Evolutionary conservation across 2,888 invertebrate genomes (phyloP).

Genomic region (Apoderus coryli): DNA sequence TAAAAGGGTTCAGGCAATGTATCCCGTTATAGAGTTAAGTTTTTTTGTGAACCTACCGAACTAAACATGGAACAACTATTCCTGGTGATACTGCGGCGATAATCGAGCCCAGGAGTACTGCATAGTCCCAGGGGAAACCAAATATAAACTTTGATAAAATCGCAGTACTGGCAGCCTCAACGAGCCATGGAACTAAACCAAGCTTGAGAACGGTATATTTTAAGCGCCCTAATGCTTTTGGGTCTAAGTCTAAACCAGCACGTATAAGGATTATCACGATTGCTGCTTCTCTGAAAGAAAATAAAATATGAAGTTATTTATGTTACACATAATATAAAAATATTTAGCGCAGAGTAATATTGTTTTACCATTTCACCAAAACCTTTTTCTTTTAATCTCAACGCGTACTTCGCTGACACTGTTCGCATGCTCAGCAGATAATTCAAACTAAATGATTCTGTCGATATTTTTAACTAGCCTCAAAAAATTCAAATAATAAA

Average conservation of each 20-base stretch:
- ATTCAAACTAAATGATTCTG: no score
- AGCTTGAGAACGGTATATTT: slow-evolving; percentile 72
- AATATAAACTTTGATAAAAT: slow-evolving; percentile 59
- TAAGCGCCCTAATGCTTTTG: slow-evolving; percentile 67
- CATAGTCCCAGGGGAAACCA: slow-evolving; percentile 73
- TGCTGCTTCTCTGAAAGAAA: slow-evolving; percentile 65
- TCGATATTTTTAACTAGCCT: no score
- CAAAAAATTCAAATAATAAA: no score
- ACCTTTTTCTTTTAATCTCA: no score
- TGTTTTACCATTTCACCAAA: no score
- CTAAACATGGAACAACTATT: slow-evolving; percentile 86
- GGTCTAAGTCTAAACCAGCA: slow-evolving; percentile 88
- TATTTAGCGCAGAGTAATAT: no score
- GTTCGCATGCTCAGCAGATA: no score
- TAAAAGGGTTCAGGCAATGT: no score
- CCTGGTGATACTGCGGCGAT: slow-evolving; percentile 92
- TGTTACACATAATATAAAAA: no score
- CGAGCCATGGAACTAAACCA: slow-evolving; percentile 73
- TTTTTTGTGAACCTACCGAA: slow-evolving; percentile 28
- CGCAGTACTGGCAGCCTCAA: slow-evolving; percentile 60
- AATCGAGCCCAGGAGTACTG: slow-evolving; percentile 68
- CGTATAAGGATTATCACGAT: slow-evolving; percentile 82
- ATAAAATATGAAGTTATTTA: no score
- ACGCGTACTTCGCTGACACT: no score
- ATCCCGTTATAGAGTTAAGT: no score